Percentiles rank a stretch among this genome's conserved stretches.
These are phyloP conservation scores for Mungos mungo DNA, from an alignment of 2,113 vertebrate species.

Conservation along the genomic window DNA sequence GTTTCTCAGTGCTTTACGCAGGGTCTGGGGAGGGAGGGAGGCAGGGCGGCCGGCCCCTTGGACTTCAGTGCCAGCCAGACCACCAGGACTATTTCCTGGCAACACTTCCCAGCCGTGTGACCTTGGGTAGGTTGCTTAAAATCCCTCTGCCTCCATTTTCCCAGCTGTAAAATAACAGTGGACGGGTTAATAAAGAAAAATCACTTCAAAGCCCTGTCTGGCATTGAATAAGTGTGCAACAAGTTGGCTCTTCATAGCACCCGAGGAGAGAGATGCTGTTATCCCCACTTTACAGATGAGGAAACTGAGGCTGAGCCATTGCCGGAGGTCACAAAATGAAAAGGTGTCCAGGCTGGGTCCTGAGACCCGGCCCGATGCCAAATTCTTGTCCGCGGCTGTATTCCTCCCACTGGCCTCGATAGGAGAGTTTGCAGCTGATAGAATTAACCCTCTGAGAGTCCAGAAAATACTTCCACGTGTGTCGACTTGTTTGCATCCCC, in stretches of 20 bases:
- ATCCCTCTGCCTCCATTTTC: slow-evolving; percentile 13
- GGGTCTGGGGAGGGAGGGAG: background rate
- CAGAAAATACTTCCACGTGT: background rate
- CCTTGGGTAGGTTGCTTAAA: background rate
- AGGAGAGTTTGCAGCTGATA: background rate
- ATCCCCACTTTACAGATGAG: background rate
- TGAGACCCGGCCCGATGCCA: background rate
- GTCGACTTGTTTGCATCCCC: background rate
- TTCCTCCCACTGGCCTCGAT: background rate
- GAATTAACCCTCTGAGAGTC: background rate
- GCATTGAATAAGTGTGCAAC: background rate
- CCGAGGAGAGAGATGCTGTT: background rate
- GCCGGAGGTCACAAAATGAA: background rate
- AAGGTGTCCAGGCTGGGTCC: background rate
- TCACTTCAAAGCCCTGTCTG: background rate
- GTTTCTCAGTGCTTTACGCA: background rate
- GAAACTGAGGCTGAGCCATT: background rate
- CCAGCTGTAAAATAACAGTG: background rate
- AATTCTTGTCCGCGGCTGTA: background rate
- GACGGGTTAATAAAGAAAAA: background rate
- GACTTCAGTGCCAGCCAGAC: background rate
- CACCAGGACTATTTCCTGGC: background rate
- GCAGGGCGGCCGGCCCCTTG: background rate
- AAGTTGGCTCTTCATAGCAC: background rate
- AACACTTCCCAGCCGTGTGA: background rate